These are phyloP conservation scores for Holotrichia oblita DNA, from an alignment of 1,140 invertebrate genomes.

Conservation along the genomic window DNA sequence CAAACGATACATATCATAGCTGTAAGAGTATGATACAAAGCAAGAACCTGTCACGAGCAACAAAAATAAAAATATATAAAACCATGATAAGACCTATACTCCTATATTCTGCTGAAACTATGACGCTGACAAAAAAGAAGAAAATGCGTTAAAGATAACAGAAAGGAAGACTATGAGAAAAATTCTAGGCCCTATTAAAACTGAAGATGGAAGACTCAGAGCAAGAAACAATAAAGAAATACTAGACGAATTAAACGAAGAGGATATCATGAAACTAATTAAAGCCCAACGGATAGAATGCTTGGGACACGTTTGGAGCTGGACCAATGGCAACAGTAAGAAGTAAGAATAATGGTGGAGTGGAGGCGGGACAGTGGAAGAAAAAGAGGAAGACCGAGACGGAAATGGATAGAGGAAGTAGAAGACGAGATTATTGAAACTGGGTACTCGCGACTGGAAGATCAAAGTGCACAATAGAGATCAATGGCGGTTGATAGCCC, in stretches of 20 bases:
- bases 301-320: neutral
- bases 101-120: neutral
- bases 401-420: neutral
- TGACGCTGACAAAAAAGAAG: constrained; percentile 1
- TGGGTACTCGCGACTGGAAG: neutral
- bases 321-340: neutral
- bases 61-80: constrained; percentile 32
- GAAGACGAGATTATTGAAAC: neutral
- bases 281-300: neutral
- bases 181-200: constrained; percentile 32
- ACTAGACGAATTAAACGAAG: neutral
- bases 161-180: neutral
- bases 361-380: neutral
- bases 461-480: neutral
- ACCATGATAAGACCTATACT: constrained; percentile 12
- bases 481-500: neutral
- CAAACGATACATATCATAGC: no score
- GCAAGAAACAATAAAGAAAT: constrained; percentile 24
- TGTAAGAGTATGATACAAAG: neutral
- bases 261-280: neutral
- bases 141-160: neutral
- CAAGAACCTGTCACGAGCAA: neutral
- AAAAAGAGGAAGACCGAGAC: constrained; percentile 1
- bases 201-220: constrained; percentile 22
- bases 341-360: neutral